Evolutionary conservation across 2,113 vertebrate genomes (phyloP).

Genomic region (Gnathonemus echidnorhynchus): DNA sequence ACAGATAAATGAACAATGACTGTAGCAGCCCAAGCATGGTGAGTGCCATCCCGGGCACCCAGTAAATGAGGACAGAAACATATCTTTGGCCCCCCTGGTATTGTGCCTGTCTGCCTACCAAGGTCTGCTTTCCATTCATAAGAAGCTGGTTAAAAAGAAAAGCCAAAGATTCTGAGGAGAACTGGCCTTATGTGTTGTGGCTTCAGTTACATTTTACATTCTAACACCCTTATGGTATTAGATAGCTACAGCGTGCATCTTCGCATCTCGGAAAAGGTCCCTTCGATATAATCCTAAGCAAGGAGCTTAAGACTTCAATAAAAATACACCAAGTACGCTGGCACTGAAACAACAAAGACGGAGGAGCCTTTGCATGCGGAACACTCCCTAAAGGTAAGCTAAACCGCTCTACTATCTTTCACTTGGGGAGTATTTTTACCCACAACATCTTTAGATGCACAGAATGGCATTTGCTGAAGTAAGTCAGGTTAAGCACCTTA

Average conservation of each 20-base stretch:
- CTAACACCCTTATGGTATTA: background rate
- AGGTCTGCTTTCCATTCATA: background rate
- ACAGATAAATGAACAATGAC: slow-evolving; percentile 1
- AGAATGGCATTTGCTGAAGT: background rate
- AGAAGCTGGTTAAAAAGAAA: background rate
- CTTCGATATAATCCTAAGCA: background rate
- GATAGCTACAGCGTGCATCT: background rate
- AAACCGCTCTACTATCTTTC: background rate
- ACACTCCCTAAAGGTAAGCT: background rate
- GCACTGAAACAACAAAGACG: background rate
- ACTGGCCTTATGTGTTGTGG: background rate
- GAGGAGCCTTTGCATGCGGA: background rate
- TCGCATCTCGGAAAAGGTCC: background rate
- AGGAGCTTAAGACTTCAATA: background rate
- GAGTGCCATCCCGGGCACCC: background rate
- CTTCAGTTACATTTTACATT: background rate
- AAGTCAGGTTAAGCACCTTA: slow-evolving; percentile 1
- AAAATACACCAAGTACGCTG: background rate
- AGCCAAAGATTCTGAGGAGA: background rate
- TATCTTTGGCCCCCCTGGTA: background rate
- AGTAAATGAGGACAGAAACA: background rate
- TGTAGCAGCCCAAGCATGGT: slow-evolving; percentile 28
- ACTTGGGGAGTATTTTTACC: background rate
- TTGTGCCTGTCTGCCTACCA: background rate
- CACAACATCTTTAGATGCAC: background rate